Base-by-base conservation (phyloP, 2,113 vertebrate genomes). In the Platichthys stellatus region DNA sequence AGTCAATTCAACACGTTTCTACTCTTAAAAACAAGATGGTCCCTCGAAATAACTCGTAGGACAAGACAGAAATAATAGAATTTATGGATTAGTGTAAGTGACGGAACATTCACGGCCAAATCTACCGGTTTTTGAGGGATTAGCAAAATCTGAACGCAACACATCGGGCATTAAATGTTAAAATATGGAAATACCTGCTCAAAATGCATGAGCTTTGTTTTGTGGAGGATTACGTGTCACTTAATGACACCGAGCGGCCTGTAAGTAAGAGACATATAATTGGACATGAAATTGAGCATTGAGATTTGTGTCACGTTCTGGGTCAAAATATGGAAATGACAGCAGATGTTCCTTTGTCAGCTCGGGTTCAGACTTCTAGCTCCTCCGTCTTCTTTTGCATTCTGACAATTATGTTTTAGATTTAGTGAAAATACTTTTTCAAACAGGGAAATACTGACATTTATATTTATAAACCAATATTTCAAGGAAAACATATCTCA, bases 151-250 rank as follows among this genome's bases (percentile, higher is more conserved):
- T 65, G 75, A 61, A 63, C 62, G 69, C 56, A 65, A 80, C 21
- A 76, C 80, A 73, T 72, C 21, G 2, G 40, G 79, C 26, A 74
- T 88, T 85, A 83, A 79, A 85, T 62, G 72, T 60, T 80, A 82
- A 85, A 74, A 63, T 40, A 64, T 13, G 10, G 20, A 74, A 83
- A 89, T 56, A 64, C 69, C n/a, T 72, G 59, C 72, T 76, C 66
- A 81, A 84, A 85, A 85, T 70, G 64, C 81, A 59, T 74, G 65
- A 90, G 82, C 84, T 69, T 59, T 62, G 28, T 82, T 78, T 85
- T 62, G 57, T 68, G 17, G 38, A 72, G 87, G 90, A 89, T 85
- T 86, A 85, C 3, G 72, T 62, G 72, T 77, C 68, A 60, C 68
- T 75, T 74, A 66, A 78, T 68, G 63, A 83, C 10, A 75, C 23